These are phyloP conservation scores for Mormoops blainvillei DNA, from an alignment of 2,113 vertebrate genomes.

Conservation along the genomic window DNA sequence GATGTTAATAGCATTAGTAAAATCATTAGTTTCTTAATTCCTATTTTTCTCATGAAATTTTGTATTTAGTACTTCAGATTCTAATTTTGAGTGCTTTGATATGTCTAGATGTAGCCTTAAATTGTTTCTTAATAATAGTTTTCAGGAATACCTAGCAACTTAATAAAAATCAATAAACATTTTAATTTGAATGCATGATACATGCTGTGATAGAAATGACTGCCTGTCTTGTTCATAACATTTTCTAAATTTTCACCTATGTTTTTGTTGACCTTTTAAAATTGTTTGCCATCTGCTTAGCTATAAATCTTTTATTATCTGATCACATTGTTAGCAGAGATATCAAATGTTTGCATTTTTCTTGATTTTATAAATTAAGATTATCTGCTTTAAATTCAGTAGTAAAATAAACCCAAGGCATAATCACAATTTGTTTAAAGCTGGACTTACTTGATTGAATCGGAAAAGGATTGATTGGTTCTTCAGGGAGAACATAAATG, in stretches of 20 bases:
- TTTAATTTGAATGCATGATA: slow-evolving; percentile 59
- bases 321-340: not conserved
- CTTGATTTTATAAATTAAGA: not conserved
- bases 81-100: not conserved
- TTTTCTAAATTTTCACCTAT: slow-evolving; percentile 24
- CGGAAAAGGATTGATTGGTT: not conserved
- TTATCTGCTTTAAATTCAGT: slow-evolving; percentile 26
- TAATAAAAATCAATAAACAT: slow-evolving; percentile 48
- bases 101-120: slow-evolving; percentile 19
- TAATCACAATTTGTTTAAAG: not conserved
- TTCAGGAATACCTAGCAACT: slow-evolving; percentile 24
- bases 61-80: not conserved
- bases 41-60: slow-evolving; percentile 18
- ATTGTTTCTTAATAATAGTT: slow-evolving; percentile 51
- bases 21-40: slow-evolving; percentile 17
- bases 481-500: not conserved
- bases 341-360: slow-evolving; percentile 26
- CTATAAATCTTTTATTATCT: slow-evolving; percentile 56
- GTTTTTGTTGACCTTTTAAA: slow-evolving; percentile 57
- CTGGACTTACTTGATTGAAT: not conserved
- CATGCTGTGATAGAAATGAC: slow-evolving; percentile 58
- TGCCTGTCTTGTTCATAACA: slow-evolving; percentile 48
- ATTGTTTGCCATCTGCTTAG: slow-evolving; percentile 57
- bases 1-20: not conserved
- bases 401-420: not conserved